Percentiles rank a stretch among this genome's conserved stretches.
Evolutionary conservation across 2,797 vertebrate genomes (phyloP).

Genomic region (Diplodus puntazzo): DNA sequence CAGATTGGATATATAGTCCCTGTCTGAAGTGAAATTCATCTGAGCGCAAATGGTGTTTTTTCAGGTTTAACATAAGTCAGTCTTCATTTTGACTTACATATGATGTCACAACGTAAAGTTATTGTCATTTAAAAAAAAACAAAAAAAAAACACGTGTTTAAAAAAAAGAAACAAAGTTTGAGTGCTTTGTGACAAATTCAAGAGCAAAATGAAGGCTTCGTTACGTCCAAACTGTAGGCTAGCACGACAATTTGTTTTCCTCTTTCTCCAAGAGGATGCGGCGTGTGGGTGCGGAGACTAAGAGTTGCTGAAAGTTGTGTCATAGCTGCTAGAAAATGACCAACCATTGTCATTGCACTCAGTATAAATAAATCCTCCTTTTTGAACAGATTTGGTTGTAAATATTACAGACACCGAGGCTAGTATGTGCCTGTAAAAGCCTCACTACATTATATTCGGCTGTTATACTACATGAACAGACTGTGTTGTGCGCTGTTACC

Average conservation of each 20-base stretch:
- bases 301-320: neutral
- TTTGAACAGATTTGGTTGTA: conserved; percentile 45
- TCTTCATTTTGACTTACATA: neutral
- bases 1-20: too few relatives aligned
- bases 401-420: conserved; percentile 31
- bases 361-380: conserved; percentile 22
- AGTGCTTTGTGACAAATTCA: neutral
- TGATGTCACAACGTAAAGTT: too few relatives aligned
- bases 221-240: neutral
- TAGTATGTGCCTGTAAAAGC: conserved; percentile 32
- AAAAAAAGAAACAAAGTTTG: too few relatives aligned
- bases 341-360: neutral
- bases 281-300: neutral
- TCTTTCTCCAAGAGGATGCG: neutral
- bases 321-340: neutral
- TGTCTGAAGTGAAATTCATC: too few relatives aligned
- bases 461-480: conserved; percentile 27
- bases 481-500: conserved; percentile 41
- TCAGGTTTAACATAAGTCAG: neutral
- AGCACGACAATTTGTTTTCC: neutral
- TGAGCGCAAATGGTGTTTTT: neutral
- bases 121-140: too few relatives aligned
- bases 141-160: too few relatives aligned
- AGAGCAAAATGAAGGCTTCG: neutral
- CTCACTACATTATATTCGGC: conserved; percentile 16